These are phyloP conservation scores for Pseudorhombus dupliciocellatus DNA, from an alignment of 2,113 vertebrate genomes.

Conservation along the genomic window DNA sequence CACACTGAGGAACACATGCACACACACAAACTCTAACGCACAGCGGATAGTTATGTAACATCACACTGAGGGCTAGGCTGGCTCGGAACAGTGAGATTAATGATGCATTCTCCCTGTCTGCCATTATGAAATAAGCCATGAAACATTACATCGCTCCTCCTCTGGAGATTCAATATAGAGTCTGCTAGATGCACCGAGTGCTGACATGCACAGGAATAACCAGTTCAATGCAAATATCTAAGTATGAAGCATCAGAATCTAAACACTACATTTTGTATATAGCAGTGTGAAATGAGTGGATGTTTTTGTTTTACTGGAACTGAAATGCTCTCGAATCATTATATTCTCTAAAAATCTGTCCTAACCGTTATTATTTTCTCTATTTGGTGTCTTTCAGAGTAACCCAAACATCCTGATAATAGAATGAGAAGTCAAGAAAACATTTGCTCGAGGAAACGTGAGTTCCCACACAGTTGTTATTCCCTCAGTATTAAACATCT, in stretches of 20 bases:
- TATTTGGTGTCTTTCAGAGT: neutral
- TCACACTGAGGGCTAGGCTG: neutral
- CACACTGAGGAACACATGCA: conserved; percentile 23
- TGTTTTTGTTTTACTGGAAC: neutral
- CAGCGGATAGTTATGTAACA: conserved; percentile 48
- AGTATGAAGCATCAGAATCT: neutral
- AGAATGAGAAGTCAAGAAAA: neutral
- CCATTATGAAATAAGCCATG: conserved; percentile 52
- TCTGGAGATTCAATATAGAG: conserved; percentile 17
- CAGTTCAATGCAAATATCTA: neutral
- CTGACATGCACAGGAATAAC: conserved; percentile 15
- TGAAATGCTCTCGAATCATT: neutral
- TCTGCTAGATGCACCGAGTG: neutral
- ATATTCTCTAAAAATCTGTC: neutral
- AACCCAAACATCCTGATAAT: neutral
- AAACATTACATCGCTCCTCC: conserved; percentile 25
- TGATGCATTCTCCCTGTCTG: conserved; percentile 44
- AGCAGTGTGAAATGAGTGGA: neutral
- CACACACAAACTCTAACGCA: conserved; percentile 7
- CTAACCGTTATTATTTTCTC: neutral
- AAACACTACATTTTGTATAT: neutral
- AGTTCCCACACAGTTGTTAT: conserved; percentile 2
- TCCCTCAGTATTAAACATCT: conserved; percentile 1
- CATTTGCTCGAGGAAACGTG: neutral
- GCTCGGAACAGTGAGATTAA: conserved; percentile 48